Base-by-base conservation (phyloP, 2,888 invertebrate genomes). In the Pheosia gnoma region DNA sequence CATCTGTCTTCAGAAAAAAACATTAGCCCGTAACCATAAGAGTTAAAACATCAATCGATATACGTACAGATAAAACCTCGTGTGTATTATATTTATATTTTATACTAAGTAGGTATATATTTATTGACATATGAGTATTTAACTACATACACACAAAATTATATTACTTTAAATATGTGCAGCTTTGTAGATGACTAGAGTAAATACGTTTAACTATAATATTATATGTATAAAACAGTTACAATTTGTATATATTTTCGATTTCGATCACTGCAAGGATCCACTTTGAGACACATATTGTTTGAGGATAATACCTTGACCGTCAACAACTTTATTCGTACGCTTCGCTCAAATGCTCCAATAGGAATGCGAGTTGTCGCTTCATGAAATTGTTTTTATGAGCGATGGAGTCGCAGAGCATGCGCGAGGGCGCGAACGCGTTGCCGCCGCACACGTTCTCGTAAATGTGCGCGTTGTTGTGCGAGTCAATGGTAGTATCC, bases 311-410 rank as follows among this genome's bases (percentile, higher is more conserved):
- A 84, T 88, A 89, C 88, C 74, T 87, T 88, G 90, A 90, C 87
- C 67, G 68, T 68, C 68, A 77, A 85, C 86, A 85, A 85, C 84
- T 81, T 94, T 90, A 95, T 87, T 95, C 95, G 87, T 95, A 95
- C 73, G 95, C 93, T 86, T 95, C 95, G 89, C 95, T 95, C 88
- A 95, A 87, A 84, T 95, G 94, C 86, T 95, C 95, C 84, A 95
- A 94, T 82, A 95, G 91, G 86, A 94, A 95, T 85, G 94, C 95
- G 85, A 95, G 94, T 82, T 92, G 92, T 68, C 75, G 83, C 86
- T 91, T 94, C 92, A 92, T 91, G 84, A 87, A 91, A 80, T 78
- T 82, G 72, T 92, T 93, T 82, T 91, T 91, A 87, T 94, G 86
- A 79, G 92, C 91, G 80, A 94, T 93, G 59, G 92, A 92, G 81